These are phyloP conservation scores for Pterocles burchelli DNA, from an alignment of 2,113 vertebrate species.

Conservation along the genomic window DNA sequence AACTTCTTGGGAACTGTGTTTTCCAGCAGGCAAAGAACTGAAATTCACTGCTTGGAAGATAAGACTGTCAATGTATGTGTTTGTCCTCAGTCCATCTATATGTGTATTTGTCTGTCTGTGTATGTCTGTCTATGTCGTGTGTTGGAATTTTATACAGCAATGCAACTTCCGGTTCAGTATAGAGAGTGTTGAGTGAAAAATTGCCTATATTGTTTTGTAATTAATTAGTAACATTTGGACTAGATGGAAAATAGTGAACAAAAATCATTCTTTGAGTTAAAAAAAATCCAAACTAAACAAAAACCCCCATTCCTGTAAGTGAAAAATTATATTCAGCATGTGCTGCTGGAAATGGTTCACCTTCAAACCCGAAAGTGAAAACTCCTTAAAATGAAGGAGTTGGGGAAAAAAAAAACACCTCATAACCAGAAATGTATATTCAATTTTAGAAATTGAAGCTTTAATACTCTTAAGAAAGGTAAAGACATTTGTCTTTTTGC, in stretches of 20 bases:
- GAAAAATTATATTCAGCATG: not conserved
- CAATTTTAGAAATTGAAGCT: not conserved
- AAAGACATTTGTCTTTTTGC: not conserved
- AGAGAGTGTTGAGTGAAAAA: not conserved
- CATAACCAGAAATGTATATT: not conserved
- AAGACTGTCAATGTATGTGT: not conserved
- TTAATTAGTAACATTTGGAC: not conserved
- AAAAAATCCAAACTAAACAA: not conserved
- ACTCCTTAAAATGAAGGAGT: not conserved
- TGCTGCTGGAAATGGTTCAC: not conserved
- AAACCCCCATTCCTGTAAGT: not conserved
- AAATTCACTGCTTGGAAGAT: not conserved
- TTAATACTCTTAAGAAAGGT: not conserved
- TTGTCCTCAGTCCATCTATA: not conserved
- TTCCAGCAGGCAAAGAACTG: not conserved
- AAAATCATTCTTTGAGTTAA: not conserved
- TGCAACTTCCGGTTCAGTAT: not conserved
- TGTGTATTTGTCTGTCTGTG: not conserved
- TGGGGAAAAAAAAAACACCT: not conserved
- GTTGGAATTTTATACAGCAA: not conserved
- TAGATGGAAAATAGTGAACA: not conserved
- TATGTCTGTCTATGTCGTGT: not conserved
- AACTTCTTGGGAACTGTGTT: not conserved
- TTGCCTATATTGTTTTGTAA: not conserved
- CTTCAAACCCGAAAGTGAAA: not conserved